Conservation (phyloP, 2,797 vertebrate genomes). For the Aldrovandia affinis region DNA sequence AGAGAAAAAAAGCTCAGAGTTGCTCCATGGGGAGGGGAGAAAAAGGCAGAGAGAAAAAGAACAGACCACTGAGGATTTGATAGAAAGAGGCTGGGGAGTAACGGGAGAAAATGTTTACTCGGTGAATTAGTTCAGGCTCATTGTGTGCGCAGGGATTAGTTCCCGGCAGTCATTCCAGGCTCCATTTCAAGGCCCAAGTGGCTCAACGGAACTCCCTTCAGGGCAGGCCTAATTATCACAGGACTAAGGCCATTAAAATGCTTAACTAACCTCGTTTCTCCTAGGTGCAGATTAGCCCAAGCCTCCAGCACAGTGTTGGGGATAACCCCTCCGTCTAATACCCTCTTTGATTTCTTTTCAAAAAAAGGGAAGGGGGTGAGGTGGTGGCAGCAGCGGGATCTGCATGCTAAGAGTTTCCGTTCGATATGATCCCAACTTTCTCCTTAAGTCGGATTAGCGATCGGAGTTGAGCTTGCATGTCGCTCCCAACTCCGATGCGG, state of each 20-base stretch:
- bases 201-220: constrained; percentile 92
- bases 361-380: constrained; percentile 53
- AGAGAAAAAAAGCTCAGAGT: background rate
- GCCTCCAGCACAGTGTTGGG: constrained; percentile 88
- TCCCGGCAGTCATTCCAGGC: constrained; percentile 82
- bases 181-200: constrained; percentile 98
- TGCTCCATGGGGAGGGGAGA: constrained; percentile 33
- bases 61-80: constrained; percentile 78
- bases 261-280: constrained; percentile 97
- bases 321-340: constrained; percentile 95
- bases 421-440: constrained; percentile 40
- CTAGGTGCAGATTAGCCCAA: constrained; percentile 95
- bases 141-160: constrained; percentile 94
- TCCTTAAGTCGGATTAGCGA: constrained; percentile 38
- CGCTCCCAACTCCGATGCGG: constrained; percentile 13
- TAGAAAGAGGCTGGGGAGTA: constrained; percentile 91
- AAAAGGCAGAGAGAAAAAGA: constrained; percentile 62
- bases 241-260: constrained; percentile 98
- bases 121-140: constrained; percentile 99
- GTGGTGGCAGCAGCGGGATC: constrained; percentile 35
- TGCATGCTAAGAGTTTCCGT: constrained; percentile 37
- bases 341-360: constrained; percentile 88
- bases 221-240: constrained; percentile 99
- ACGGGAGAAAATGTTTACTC: constrained; percentile 99
- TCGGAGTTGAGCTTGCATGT: constrained; percentile 27